Base-by-base conservation (phyloP, 2,797 vertebrate species). In the Enteromius afrohamiltoni region DNA sequence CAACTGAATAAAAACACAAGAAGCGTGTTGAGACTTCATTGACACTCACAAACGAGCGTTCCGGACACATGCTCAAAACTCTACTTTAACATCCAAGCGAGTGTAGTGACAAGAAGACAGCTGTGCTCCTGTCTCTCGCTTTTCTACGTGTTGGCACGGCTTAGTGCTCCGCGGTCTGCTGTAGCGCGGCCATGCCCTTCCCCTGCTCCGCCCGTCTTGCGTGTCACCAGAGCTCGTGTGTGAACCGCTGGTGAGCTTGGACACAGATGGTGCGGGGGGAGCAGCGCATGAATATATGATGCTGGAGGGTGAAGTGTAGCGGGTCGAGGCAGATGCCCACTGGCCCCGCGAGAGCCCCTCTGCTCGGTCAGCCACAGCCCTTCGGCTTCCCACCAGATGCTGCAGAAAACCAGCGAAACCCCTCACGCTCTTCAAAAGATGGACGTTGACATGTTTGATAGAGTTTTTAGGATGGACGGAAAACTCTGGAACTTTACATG, bases 231-330 rank as follows among this genome's bases (percentile, higher is more conserved):
- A 65, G 84, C 78, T 60, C 31, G 55, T 85, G 55, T 34, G 75
- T 64, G 49, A 77, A 79, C 86, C 83, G 81, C 83, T 84, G 86
- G 74, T 79, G 79, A 77, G 65, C 62, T 55, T 40, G 78, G 85
- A 83, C 88, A 81, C 89, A 90, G 88, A 88, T 90, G 89, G 89
- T 77, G 29, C 67, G 83, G 83, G 84, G 85, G 83, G 88, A 87
- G 75, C 87, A 77, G 84, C 37, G 70, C 87, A 89, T 88, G 85
- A 88, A 91, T 88, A 87, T 88, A 85, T 90, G 86, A 89, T 88
- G 86, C 88, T 79, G 85, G 87, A 81, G 87, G 88, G 80, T 89
- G 87, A 91, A 89, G 85, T 82, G 86, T 88, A 82, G 84, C 88
- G 53, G 87, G 84, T 86, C 73, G 85, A 87, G 77, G 87, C 88